Conservation (phyloP, 1,140 invertebrate genomes). For the Drosophila gunungcola region DNA sequence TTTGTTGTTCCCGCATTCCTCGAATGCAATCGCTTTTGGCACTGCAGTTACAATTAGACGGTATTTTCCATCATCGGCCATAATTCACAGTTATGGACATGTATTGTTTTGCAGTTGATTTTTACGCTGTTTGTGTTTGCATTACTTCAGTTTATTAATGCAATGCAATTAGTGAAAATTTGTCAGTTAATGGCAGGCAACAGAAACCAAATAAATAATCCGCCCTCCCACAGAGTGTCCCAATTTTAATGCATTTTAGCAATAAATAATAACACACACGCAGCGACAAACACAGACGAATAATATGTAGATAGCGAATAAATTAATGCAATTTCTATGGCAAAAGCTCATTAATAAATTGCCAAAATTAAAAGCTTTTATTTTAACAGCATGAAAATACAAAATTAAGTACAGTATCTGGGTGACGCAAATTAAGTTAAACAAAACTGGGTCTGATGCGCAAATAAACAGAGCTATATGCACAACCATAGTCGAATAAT, state of each 20-base stretch:
- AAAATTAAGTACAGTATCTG: slow-evolving; percentile 38
- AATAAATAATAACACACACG: slow-evolving; percentile 65
- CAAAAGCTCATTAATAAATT: slow-evolving; percentile 73
- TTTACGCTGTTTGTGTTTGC: slow-evolving; percentile 32
- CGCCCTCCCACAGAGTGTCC: slow-evolving; percentile 7
- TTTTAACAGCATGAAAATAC: slow-evolving; percentile 23
- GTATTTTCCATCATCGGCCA: slow-evolving; percentile 42
- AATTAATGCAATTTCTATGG: slow-evolving; percentile 70
- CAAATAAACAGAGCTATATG: slow-evolving; percentile 46
- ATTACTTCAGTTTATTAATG: slow-evolving; percentile 73
- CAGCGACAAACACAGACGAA: slow-evolving; percentile 3
- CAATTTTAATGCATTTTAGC: slow-evolving; percentile 77
- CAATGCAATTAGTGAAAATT: slow-evolving; percentile 79
- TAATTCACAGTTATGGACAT: slow-evolving; percentile 19
- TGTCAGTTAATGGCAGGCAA: slow-evolving; percentile 77
- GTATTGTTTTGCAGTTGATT: slow-evolving; percentile 30
- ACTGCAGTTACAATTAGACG: slow-evolving; percentile 66
- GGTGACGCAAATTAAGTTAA: slow-evolving; percentile 39
- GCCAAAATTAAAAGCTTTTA: slow-evolving; percentile 70
- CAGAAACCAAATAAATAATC: slow-evolving; percentile 76
- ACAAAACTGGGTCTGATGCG: slow-evolving; percentile 14
- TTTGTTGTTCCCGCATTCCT: slow-evolving; percentile 59
- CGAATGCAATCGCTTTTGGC: slow-evolving; percentile 15
- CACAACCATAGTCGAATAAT: slow-evolving; percentile 26
- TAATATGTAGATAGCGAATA: slow-evolving; percentile 44